Evolutionary conservation across 2,797 vertebrate genomes (phyloP), one percentile per base, ranked within the genome.

Genomic region (Halcyon chelicuti): DNA sequence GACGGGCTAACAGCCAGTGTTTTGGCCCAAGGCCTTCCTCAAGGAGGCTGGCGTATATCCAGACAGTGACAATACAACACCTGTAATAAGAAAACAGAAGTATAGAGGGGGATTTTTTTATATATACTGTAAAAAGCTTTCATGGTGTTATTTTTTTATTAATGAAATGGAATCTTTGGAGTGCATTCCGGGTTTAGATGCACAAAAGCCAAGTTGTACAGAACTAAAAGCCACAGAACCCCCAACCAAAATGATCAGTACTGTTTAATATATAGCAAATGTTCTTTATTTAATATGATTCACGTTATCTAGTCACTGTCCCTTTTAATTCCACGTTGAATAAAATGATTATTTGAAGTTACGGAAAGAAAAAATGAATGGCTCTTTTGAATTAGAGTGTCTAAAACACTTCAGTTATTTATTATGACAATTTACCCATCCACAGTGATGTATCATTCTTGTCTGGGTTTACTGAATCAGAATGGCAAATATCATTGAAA

Each of bases 241-340:
- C 22, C 28, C 44, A 52, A 2, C 9, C 8, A 49, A 29, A 70
- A 47, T 51, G 22, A 65, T 35, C 10, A 31, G 20, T 76, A 54
- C 29, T 26, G 7, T 23, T n/a, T 33, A 52, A 40, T n/a, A 49
- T 22, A 40, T 17, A 90, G 37, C 15, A 87, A 68, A 79, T 73
- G 67, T 67, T 9, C 31, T 91, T 88, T 85, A 67, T 93, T 94
- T 86, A 9, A 44, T 62, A 74, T 22, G 22, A 44, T 63, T 76
- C 47, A 37, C 33, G 88, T 60, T 26, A 67, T 49, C 33, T 52
- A 85, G 47, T 33, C 62, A 52, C 11, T 16, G 10, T 23, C 29
- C 42, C 42, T 35, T 49, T 49, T 51, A 82, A 49, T 57, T 22
- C 20, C 52, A 7, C 10, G 25, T 29, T 57, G 57, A 94, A 77